Evolutionary conservation across 2,797 vertebrate species (phyloP).

Genomic region (Lophius americanus): DNA sequence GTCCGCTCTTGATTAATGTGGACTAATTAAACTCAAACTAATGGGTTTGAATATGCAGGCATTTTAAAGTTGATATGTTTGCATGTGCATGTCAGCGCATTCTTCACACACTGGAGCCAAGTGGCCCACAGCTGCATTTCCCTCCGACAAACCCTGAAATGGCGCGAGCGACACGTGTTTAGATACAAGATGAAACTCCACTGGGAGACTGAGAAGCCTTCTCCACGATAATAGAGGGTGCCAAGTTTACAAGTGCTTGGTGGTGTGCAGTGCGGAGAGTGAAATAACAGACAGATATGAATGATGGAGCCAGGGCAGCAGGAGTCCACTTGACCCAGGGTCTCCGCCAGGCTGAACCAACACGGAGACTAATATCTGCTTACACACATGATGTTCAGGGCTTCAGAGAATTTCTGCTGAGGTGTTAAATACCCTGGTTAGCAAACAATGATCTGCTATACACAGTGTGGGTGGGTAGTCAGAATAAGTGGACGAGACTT

Average conservation of each 20-base stretch:
- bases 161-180: too few species aligned
- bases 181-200: constrained; percentile 18
- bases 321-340: constrained; percentile 76
- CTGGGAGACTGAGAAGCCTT: neutral
- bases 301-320: constrained; percentile 73
- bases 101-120: constrained; percentile 61
- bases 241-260: constrained; percentile 17
- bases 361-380: constrained; percentile 70
- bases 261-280: constrained; percentile 20
- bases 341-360: constrained; percentile 73
- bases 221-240: constrained; percentile 4
- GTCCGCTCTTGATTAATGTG: constrained; percentile 80
- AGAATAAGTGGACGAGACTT: neutral
- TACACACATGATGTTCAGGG: constrained; percentile 27
- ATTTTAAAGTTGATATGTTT: constrained; percentile 35
- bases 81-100: constrained; percentile 50
- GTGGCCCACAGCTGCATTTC: constrained; percentile 53
- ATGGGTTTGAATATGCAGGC: constrained; percentile 44
- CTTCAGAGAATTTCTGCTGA: constrained; percentile 39
- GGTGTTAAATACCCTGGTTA: constrained; percentile 66
- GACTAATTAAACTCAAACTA: constrained; percentile 22
- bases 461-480: constrained; percentile 16
- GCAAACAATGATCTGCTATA: constrained; percentile 55
- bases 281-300: constrained; percentile 62
- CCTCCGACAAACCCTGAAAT: too few species aligned